Base-by-base conservation (phyloP, 2,888 invertebrate species). In the Euplagia quadripunctaria region DNA sequence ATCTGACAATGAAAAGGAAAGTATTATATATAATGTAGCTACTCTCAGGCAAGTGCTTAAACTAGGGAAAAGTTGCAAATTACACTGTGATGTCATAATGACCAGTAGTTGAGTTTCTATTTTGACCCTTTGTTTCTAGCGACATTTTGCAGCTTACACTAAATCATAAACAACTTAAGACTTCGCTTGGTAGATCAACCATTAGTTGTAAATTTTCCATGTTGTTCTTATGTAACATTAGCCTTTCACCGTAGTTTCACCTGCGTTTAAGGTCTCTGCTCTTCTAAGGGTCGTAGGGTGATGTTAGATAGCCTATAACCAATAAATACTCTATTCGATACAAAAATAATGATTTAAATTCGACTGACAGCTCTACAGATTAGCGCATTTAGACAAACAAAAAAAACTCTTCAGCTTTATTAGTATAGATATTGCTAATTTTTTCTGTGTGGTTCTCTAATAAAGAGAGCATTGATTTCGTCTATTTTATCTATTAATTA, bases 121-220 rank as follows among this genome's bases (percentile, higher is more conserved):
- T 52, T 66, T 67, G 71, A 71, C 71, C 71, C 66, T 67, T 67
- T 55, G 65, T 71, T 46, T 65, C 31, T 55, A 65, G 55, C 41
- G 65, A 31, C 58, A 49, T 64, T 55, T 70, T 70, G 65, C 43
- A 55, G 65, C 46, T 67, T 71, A 49, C n/a, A n/a, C 42, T 55
- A 16, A 43, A 71, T 49, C 66, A 31, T 49, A 51, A 14, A 55
- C 17, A 51, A 14, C 1, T 20, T 46, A 51, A 17, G 51, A 51
- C 9, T 66, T 66, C 16, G 41, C 66, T 66, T 51, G 51, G 16
- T 51, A 8, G 51, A 16, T 51, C 31, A 41, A 66, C 31, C 31
- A 51, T 51, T 14, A 41, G 20, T 61, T 46, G 43, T 46, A 46
- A 31, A 31, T 9, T 46, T 0, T 61, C 7, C 14, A 31, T 61